Evolutionary conservation across 1,140 invertebrate genomes (phyloP), one percentile per base, ranked within the genome.

Genomic region (Brachionus plicatilis): DNA sequence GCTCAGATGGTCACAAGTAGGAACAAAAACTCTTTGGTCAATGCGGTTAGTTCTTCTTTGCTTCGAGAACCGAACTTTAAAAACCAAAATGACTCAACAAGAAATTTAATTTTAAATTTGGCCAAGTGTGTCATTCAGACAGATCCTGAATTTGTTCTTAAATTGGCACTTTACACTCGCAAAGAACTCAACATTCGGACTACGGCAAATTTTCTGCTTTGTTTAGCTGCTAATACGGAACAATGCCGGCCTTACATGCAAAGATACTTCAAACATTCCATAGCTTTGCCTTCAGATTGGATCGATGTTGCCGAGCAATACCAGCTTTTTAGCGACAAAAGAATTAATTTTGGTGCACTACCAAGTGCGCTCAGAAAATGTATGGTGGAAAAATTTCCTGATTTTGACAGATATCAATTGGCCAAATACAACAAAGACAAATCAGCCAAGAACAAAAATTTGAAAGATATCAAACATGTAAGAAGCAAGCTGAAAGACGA

Each of bases 361-460:
- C 90, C 90, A 24, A 85, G 88, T 33, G 87, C 88, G 6, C 85
- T 91, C 24, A 87, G 90, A 84, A 87, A 86, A 85, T 89, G 85
- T 24, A 90, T 91, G 90, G 85, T 87, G 1, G 86, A 86, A 11
- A 90, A 90, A 72, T 91, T 91, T 87, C 85, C 87, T 7, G 88
- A 90, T 65, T 91, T 91, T 88, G 90, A 90, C 86, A 86, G 88
- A 84, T 91, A 91, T 86, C 90, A 91, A 85, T 86, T 91, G 37
- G 89, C 88, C 27, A 90, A 90, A 85, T 90, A 90, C 85, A 90
- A 90, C 85, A 89, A 90, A 85, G 88, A 89, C 72, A 88, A 86
- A 41, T 87, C 88, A 45, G 88, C 89, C 85, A 89, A 89, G 68
- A 87, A 86, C 43, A 82, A 37, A 20, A 45, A 68, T 14, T 41